Evolutionary conservation across 2,888 invertebrate species (phyloP).

Genomic region (Morpho deidamia): DNA sequence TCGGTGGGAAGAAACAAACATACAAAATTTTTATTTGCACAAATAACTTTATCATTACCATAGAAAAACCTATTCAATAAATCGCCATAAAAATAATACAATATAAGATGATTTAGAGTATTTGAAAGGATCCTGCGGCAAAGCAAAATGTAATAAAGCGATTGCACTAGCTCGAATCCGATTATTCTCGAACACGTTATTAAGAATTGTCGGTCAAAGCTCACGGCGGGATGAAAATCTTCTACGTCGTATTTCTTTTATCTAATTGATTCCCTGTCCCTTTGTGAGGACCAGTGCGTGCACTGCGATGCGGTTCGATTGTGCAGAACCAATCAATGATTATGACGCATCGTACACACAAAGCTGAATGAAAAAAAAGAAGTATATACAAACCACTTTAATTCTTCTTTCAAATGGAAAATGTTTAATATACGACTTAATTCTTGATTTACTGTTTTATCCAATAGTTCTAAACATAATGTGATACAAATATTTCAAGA

Average conservation of each 20-base stretch:
- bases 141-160: constrained; percentile 7
- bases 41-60: no score
- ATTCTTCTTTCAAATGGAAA: constrained; percentile 3
- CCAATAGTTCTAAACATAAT: no score
- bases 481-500: no score
- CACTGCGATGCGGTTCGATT: constrained; percentile 48
- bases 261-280: constrained; percentile 63
- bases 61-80: no score
- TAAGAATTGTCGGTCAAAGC: constrained; percentile 17
- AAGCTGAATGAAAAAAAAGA: constrained; percentile 15
- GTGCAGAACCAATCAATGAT: constrained; percentile 64
- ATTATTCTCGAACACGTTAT: constrained; percentile 11
- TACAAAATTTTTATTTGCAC: no score
- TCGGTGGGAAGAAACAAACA: no score
- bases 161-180: constrained; percentile 6
- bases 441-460: no score
- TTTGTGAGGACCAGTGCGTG: constrained; percentile 57
- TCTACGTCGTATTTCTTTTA: constrained; percentile 56
- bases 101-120: no score
- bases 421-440: neutral
- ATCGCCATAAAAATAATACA: no score
- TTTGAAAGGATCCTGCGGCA: neutral
- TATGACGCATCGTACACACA: constrained; percentile 40
- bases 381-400: neutral
- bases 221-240: constrained; percentile 50